Base-by-base conservation (phyloP, 2,113 vertebrate species). In the Scophthalmus maximus region DNA sequence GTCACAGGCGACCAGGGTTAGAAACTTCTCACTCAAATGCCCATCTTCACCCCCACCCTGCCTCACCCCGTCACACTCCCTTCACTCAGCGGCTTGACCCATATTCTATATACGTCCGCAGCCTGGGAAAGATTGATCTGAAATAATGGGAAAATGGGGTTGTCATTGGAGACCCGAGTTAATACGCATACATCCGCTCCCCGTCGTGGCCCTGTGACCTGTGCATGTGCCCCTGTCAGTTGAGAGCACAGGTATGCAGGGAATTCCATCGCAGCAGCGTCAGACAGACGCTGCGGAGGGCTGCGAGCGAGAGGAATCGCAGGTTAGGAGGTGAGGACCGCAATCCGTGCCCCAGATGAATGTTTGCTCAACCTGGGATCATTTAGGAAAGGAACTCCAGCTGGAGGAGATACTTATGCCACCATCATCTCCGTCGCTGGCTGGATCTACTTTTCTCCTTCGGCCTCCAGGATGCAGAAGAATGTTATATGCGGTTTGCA, bases 281-380 rank as follows among this genome's bases (percentile, higher is more conserved):
- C 75, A 76, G 62, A 46, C 70, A 78, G 56, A 75, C 22, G 17
- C 57, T 70, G 71, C 46, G 44, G 56, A 80, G 27, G 27, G 83
- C 47, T 64, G 49, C 44, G 8, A 80, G 63, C 15, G 11, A 61
- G 42, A 80, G 59, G 63, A 77, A 46, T 63, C 8, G 8, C 34
- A 74, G 60, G 67, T 83, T 64, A 82, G 49, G 69, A 65, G 73
- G 73, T 75, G 74, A 80, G 58, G 71, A 64, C 78, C 12, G 15
- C 68, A 61, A 53, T 87, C 86, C 53, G 71, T 32, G 73, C 73
- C 32, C n/a, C 57, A 64, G 59, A 59, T 72, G 36, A 68, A 78
- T 83, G 81, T 88, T 88, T 90, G 66, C 72, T 86, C 74, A 85
- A 77, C 62, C 84, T 76, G 82, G 68, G 44, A 75, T 87, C 75